Conservation (phyloP, 2,888 invertebrate species). For the Dexiosoma caninum region DNA sequence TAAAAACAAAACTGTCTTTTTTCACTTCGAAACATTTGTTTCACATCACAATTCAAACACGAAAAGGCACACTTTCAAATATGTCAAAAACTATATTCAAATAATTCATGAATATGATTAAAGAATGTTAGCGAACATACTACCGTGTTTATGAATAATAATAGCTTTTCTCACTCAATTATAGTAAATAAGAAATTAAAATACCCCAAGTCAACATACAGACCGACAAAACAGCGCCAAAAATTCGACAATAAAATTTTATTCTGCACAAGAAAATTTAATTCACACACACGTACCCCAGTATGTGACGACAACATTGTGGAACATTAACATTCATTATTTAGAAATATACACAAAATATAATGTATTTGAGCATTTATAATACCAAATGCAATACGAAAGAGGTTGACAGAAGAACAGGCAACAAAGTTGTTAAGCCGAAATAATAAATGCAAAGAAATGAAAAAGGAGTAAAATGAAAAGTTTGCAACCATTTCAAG, state of each 20-base stretch:
- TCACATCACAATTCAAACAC: too few species aligned
- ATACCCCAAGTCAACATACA: background rate
- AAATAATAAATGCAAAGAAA: background rate
- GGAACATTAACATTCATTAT: conserved; percentile 3
- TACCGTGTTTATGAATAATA: too few species aligned
- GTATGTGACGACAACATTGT: background rate
- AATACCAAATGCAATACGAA: background rate
- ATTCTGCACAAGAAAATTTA: background rate
- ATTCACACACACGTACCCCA: background rate
- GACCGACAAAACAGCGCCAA: background rate
- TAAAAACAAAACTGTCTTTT: too few species aligned
- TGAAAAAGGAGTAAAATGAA: background rate
- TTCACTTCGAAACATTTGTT: too few species aligned
- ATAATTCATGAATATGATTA: too few species aligned
- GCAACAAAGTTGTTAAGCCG: too few species aligned
- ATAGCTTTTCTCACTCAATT: background rate
- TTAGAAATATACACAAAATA: background rate
- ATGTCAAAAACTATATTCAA: too few species aligned
- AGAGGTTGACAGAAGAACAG: background rate
- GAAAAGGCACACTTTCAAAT: too few species aligned
- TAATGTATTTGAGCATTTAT: conserved; percentile 4
- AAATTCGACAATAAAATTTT: background rate
- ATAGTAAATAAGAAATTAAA: background rate
- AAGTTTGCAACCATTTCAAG: too few species aligned
- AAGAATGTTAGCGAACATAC: too few species aligned